Evolutionary conservation across 2,797 vertebrate genomes (phyloP).

Genomic region (Danio aesculapii): DNA sequence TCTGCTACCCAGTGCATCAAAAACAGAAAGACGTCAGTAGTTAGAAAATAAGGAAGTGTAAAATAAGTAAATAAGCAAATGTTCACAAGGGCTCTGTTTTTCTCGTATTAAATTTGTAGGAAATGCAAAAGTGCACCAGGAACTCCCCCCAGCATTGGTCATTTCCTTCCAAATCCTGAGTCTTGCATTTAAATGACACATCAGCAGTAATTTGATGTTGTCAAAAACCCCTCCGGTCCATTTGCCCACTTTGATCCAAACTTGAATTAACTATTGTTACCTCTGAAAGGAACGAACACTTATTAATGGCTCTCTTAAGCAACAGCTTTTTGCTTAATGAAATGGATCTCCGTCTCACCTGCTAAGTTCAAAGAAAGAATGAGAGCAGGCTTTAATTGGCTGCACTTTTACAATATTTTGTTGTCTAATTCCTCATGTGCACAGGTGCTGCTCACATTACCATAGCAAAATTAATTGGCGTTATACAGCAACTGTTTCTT

Average conservation of each 20-base stretch:
- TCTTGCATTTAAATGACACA: constrained; percentile 29
- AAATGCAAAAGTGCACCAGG: constrained; percentile 29
- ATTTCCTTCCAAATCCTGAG: constrained; percentile 11
- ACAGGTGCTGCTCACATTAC: constrained; percentile 61
- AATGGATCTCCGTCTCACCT: constrained; percentile 34
- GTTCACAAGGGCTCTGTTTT: constrained; percentile 24
- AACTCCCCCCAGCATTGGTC: neutral
- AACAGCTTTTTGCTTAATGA: constrained; percentile 44
- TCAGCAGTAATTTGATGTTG: neutral
- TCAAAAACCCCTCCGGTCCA: neutral
- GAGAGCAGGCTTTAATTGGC: constrained; percentile 48
- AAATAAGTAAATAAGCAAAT: neutral
- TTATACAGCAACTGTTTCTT: constrained; percentile 39
- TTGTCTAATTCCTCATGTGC: constrained; percentile 55
- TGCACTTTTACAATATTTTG: constrained; percentile 57
- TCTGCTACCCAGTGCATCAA: neutral
- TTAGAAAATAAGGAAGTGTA: neutral
- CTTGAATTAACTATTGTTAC: constrained; percentile 21
- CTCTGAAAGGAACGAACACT: constrained; percentile 29
- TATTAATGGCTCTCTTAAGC: constrained; percentile 44
- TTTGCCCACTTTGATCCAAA: constrained; percentile 23
- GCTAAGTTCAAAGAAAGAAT: constrained; percentile 50
- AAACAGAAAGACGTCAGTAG: neutral
- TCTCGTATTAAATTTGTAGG: constrained; percentile 29
- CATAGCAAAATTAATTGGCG: constrained; percentile 56